phyloP scores from a whole-genome alignment of 2,113 vertebrate genomes.

The Crotalus viridis region DNA sequence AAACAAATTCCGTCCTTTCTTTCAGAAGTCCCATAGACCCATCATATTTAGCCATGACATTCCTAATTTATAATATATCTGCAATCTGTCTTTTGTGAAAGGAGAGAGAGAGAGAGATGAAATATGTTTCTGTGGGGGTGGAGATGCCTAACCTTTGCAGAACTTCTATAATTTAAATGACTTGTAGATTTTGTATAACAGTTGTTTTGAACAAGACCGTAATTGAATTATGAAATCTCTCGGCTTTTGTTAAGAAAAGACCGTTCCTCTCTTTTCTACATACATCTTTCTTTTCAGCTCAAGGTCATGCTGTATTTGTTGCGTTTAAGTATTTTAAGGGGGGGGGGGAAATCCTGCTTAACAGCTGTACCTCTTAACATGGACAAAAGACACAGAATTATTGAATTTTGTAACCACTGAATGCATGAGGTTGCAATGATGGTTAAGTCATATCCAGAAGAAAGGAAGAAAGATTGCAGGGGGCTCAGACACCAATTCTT shows the following conservation, averaged over 20 bases:
- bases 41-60: background rate
- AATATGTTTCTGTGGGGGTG: background rate
- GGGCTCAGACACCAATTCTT: background rate
- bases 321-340: conserved; percentile 19
- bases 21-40: background rate
- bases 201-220: conserved; percentile 30
- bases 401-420: conserved; percentile 19
- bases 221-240: conserved; percentile 37
- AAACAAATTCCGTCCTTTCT: background rate
- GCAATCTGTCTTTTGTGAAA: background rate
- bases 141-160: conserved; percentile 23
- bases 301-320: conserved; percentile 34
- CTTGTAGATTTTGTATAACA: conserved; percentile 29
- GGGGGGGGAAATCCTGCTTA: background rate
- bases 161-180: conserved; percentile 29
- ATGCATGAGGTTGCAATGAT: background rate
- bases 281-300: conserved; percentile 32
- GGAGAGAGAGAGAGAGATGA: background rate
- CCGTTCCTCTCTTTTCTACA: conserved; percentile 18
- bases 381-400: conserved; percentile 12
- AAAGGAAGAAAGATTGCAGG: background rate
- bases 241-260: conserved; percentile 17
- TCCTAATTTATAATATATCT: conserved; percentile 14
- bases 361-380: conserved; percentile 19
- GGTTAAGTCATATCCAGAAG: conserved; percentile 2